phyloP scores from a whole-genome alignment of 2,113 vertebrate genomes.

The Tragulus kanchil region DNA sequence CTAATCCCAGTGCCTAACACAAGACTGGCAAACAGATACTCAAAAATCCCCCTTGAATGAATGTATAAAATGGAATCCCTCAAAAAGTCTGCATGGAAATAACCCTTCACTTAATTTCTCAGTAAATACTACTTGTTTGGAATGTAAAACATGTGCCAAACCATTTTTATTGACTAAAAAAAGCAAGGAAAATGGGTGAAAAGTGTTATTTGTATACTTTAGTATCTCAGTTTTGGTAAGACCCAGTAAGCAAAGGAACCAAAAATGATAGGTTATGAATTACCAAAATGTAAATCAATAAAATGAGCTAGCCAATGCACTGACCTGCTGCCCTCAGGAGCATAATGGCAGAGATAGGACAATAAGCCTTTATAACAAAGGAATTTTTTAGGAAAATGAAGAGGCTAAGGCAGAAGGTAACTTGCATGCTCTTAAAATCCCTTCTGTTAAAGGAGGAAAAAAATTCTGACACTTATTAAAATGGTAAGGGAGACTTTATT shows the following conservation, averaged over 20 bases:
- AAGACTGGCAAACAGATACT: not conserved
- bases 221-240: not conserved
- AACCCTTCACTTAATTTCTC: constrained; percentile 53
- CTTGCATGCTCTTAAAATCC: not conserved
- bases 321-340: not conserved
- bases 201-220: constrained; percentile 1
- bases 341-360: not conserved
- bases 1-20: not conserved
- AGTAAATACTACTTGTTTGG: constrained; percentile 15
- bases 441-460: not conserved
- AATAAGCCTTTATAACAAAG: constrained; percentile 12
- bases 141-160: not conserved
- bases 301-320: constrained; percentile 13
- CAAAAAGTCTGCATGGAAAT: not conserved
- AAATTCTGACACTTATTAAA: not conserved
- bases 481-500: not conserved
- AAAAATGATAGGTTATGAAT: constrained; percentile 27
- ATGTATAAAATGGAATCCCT: not conserved
- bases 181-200: not conserved
- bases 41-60: not conserved
- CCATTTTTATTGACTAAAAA: not conserved
- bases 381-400: not conserved
- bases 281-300: constrained; percentile 29
- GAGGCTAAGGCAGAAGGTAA: not conserved
- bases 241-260: constrained; percentile 14